Conservation (phyloP, 2,113 vertebrate genomes). For the Cottus gobio region DNA sequence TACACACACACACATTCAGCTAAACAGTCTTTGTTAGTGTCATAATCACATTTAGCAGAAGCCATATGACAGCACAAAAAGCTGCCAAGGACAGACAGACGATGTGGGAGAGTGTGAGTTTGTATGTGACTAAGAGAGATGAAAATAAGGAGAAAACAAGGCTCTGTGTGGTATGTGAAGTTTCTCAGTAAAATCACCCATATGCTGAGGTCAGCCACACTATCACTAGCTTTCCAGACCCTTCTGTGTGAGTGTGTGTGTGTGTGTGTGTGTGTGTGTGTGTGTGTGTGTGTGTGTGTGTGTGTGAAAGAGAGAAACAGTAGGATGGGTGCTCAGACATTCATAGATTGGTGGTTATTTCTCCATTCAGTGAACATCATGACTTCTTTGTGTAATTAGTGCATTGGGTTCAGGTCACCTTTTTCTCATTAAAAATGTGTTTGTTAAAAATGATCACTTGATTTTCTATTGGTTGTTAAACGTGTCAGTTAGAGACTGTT, state of each 20-base stretch:
- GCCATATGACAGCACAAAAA: constrained; percentile 66
- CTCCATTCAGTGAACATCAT: background rate
- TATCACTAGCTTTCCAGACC: constrained; percentile 70
- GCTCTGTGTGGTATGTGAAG: constrained; percentile 51
- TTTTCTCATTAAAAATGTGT: background rate
- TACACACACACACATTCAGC: constrained; percentile 14
- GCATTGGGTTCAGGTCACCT: background rate
- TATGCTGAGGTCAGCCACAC: constrained; percentile 75
- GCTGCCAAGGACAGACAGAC: constrained; percentile 66
- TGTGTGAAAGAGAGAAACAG: constrained; percentile 11
- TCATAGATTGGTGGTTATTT: background rate
- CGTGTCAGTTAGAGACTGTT: background rate
- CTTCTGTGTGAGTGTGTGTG: constrained; percentile 39
- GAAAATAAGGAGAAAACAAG: constrained; percentile 56
- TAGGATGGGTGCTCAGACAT: constrained; percentile 6
- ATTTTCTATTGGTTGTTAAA: background rate
- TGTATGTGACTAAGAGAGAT: constrained; percentile 47
- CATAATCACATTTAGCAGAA: constrained; percentile 68
- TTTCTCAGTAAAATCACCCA: constrained; percentile 66
- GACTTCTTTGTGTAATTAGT: background rate
- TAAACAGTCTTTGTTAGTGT: constrained; percentile 64
- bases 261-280: constrained; percentile 13
- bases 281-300: constrained; percentile 27
- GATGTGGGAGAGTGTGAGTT: constrained; percentile 59
- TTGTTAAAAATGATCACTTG: background rate